Evolutionary conservation across 2,797 vertebrate genomes (phyloP).

Genomic region (Propithecus deckenii): DNA sequence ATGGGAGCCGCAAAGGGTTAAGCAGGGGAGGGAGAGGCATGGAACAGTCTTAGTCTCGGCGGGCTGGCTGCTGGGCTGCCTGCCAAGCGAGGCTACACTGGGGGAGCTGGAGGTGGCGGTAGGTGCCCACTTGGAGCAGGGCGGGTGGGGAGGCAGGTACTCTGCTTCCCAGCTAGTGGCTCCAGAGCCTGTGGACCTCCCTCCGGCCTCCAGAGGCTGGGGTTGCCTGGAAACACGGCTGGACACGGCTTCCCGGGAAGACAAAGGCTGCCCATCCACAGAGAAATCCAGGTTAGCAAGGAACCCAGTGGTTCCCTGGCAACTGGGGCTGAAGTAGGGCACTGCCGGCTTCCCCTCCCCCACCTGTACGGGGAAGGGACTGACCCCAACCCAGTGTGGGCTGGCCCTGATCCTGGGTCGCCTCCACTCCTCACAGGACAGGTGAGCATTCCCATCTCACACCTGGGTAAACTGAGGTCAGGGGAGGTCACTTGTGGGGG

Average conservation of each 20-base stretch:
- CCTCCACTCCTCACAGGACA: neutral
- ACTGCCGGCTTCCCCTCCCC: neutral
- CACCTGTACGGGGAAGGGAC: neutral
- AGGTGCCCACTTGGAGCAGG: neutral
- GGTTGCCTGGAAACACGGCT: slow-evolving; percentile 70
- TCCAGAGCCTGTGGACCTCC: neutral
- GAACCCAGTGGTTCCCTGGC: slow-evolving; percentile 73
- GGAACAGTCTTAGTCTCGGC: neutral
- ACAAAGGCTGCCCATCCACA: slow-evolving; percentile 66
- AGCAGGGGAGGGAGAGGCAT: neutral
- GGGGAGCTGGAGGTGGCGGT: neutral
- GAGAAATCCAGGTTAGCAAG: slow-evolving; percentile 76
- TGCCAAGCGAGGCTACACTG: neutral
- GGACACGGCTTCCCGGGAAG: slow-evolving; percentile 53
- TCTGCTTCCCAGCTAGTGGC: neutral
- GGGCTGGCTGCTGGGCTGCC: neutral
- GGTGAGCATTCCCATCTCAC: neutral
- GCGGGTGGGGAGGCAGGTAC: neutral
- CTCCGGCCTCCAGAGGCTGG: neutral
- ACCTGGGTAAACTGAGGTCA: neutral
- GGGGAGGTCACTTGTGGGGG: neutral
- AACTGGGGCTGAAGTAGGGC: slow-evolving; percentile 75
- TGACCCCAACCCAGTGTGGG: neutral
- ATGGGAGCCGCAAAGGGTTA: neutral
- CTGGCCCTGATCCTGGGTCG: neutral